Conservation (phyloP, 1,140 invertebrate genomes). For the Zeugodacus cucurbitae region DNA sequence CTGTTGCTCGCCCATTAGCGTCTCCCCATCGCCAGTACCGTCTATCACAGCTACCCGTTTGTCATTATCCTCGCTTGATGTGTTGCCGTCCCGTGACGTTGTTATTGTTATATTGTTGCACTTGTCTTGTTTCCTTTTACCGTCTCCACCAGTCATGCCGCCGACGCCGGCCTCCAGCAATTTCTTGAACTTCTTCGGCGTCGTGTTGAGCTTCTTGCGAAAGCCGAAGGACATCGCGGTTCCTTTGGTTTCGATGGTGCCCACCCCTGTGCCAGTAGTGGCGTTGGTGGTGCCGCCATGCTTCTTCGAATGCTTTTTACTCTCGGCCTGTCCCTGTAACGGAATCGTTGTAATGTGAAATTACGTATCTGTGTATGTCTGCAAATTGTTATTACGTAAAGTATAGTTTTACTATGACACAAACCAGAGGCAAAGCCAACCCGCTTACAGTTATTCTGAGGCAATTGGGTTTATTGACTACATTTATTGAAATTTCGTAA, state of each 20-base stretch:
- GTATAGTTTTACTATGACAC: neutral
- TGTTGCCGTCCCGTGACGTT: neutral
- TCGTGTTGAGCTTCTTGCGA: conserved; percentile 64
- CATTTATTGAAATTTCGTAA: too few relatives aligned
- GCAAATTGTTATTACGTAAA: neutral
- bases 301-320: conserved; percentile 57
- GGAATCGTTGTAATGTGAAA: neutral
- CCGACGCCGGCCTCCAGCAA: conserved; percentile 51
- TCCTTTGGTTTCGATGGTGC: conserved; percentile 63
- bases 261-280: conserved; percentile 14
- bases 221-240: conserved; percentile 68
- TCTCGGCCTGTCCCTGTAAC: conserved; percentile 63
- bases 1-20: neutral
- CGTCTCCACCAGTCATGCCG: conserved; percentile 40
- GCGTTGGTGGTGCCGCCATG: conserved; percentile 13
- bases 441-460: too few relatives aligned
- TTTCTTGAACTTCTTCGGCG: conserved; percentile 64
- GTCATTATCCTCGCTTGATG: conserved; percentile 21
- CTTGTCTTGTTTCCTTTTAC: conserved; percentile 43
- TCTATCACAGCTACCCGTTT: conserved; percentile 44
- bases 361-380: neutral
- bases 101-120: conserved; percentile 41
- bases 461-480: too few relatives aligned
- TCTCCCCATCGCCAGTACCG: neutral
- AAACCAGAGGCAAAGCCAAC: too few relatives aligned